Conservation (phyloP, 2,888 invertebrate species). For the Ethmia dodecea region DNA sequence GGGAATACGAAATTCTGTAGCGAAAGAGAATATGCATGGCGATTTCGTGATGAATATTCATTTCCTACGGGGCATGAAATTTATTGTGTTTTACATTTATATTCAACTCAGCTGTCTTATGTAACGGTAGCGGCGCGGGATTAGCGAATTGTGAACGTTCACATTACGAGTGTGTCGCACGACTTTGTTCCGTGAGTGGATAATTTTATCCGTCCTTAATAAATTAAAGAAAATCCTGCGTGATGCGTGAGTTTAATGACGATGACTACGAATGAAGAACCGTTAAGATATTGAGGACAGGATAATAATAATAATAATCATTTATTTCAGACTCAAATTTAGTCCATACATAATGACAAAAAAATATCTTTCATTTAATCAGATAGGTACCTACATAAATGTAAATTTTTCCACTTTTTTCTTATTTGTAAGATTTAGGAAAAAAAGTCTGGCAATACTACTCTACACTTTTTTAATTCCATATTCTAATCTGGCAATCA, state of each 20-base stretch:
- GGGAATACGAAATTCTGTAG: constrained; percentile 63
- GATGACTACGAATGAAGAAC: background rate
- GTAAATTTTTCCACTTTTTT: no score
- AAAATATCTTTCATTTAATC: no score
- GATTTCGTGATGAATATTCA: constrained; percentile 79
- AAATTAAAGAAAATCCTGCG: constrained; percentile 57
- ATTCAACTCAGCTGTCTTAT: constrained; percentile 76
- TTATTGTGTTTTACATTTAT: constrained; percentile 79
- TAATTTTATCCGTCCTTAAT: constrained; percentile 56
- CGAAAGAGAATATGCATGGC: constrained; percentile 77
- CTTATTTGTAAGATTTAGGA: no score
- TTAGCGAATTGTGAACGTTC: constrained; percentile 74
- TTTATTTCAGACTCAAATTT: no score
- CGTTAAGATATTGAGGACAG: background rate
- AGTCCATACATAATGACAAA: no score
- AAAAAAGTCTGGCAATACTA: no score
- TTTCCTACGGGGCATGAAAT: constrained; percentile 78
- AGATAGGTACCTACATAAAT: no score
- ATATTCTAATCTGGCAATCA: no score
- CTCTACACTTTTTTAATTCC: no score
- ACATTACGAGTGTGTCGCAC: constrained; percentile 62
- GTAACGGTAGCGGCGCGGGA: constrained; percentile 76
- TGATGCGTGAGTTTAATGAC: constrained; percentile 44
- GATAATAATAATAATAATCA: no score
- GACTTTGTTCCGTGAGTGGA: constrained; percentile 55